Conservation (phyloP, 2,797 vertebrate species). For the Spinus olivaceus region DNA sequence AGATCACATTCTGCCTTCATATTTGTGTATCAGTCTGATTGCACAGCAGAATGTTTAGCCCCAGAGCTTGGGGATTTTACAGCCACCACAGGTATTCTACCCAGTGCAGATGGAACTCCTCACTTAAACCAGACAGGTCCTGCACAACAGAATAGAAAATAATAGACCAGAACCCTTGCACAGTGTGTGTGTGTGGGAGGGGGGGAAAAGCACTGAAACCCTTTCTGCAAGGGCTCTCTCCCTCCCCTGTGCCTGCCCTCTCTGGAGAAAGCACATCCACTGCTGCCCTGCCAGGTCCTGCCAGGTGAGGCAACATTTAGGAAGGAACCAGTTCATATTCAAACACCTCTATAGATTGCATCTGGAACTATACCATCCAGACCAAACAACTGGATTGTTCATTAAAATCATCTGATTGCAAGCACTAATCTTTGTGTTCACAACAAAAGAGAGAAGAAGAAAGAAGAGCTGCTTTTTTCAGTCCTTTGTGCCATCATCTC, state of each 20-base stretch:
- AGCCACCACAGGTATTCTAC: not conserved
- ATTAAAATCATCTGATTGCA: constrained; percentile 50
- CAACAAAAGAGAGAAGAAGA: constrained; percentile 17
- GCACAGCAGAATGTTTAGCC: not conserved
- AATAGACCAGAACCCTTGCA: not conserved
- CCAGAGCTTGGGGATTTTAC: not conserved
- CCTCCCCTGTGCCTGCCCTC: not conserved
- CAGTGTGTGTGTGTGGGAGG: rapidly evolving
- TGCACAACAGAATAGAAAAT: not conserved
- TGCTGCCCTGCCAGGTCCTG: not conserved
- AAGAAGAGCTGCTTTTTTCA: not conserved
- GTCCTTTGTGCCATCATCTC: constrained; percentile 41
- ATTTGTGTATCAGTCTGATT: not conserved
- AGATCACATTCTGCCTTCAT: not conserved
- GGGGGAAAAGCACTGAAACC: not conserved
- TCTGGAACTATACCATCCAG: not conserved
- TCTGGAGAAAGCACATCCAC: not conserved
- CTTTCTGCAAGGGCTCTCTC: not conserved
- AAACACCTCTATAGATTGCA: not conserved
- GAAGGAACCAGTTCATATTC: not conserved
- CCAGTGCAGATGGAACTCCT: not conserved
- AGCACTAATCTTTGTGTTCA: constrained; percentile 54
- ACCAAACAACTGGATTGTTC: constrained; percentile 41
- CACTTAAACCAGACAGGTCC: not conserved
- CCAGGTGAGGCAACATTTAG: not conserved